phyloP scores from a whole-genome alignment of 2,888 invertebrate species.

The Bugulina stolonifera region DNA sequence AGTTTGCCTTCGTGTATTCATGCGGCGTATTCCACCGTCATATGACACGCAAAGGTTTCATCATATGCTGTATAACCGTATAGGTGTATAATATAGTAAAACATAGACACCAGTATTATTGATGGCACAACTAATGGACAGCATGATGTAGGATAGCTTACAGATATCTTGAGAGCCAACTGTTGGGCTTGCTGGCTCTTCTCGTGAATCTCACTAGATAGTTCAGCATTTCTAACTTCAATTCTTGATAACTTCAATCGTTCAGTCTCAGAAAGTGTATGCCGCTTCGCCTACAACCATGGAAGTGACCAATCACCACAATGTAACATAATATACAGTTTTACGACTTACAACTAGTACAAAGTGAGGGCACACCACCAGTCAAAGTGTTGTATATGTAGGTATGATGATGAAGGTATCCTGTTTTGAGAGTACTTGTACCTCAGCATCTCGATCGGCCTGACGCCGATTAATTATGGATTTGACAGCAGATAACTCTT shows the following conservation, averaged over 20 bases:
- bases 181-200: slow-evolving; percentile 29
- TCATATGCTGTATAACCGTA: background rate
- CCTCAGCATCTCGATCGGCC: slow-evolving; percentile 5
- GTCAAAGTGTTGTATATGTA: too few species aligned
- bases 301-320: too few species aligned
- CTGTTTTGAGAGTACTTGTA: too few species aligned
- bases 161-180: slow-evolving; percentile 30
- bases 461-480: slow-evolving; percentile 28
- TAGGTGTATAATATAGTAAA: background rate
- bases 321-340: too few species aligned
- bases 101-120: too few species aligned
- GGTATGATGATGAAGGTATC: too few species aligned
- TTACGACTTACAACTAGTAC: too few species aligned
- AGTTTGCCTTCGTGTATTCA: background rate
- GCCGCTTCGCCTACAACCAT: slow-evolving; percentile 5
- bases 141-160: slow-evolving; percentile 27
- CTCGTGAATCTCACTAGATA: slow-evolving; percentile 1
- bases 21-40: slow-evolving; percentile 16
- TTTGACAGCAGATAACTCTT: slow-evolving; percentile 36
- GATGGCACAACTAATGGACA: too few species aligned
- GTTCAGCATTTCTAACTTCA: slow-evolving; percentile 8
- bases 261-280: slow-evolving; percentile 6
- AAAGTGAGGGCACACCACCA: too few species aligned
- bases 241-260: background rate
- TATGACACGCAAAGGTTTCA: slow-evolving; percentile 24